phyloP scores from a whole-genome alignment of 1,140 invertebrate genomes.

The Coelopa frigida region DNA sequence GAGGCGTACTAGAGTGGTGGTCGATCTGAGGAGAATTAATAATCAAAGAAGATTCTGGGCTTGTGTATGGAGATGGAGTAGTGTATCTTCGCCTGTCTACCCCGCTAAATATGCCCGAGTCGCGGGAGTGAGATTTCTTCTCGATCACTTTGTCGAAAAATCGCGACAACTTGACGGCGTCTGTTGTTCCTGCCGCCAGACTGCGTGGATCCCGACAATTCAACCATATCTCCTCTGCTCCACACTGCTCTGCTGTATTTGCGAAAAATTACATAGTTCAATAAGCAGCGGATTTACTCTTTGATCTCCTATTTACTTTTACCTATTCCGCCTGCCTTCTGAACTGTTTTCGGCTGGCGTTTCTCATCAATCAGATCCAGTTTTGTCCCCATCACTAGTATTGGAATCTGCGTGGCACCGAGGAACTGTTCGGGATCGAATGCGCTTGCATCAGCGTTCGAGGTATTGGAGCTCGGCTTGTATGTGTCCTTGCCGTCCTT shows the following conservation, averaged over 20 bases:
- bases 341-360: conserved; percentile 55
- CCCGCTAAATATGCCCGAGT: conserved; percentile 47
- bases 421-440: conserved; percentile 90
- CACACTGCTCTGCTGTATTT: conserved; percentile 77
- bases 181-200: conserved; percentile 84
- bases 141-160: conserved; percentile 93
- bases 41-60: not conserved
- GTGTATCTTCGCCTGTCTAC: conserved; percentile 28
- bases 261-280: not conserved
- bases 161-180: conserved; percentile 81
- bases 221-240: conserved; percentile 87
- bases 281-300: not conserved
- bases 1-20: not conserved
- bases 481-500: conserved; percentile 56
- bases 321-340: conserved; percentile 58
- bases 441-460: conserved; percentile 50
- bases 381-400: conserved; percentile 90
- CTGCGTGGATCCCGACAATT: conserved; percentile 74
- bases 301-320: conserved; percentile 8
- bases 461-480: conserved; percentile 19
- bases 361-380: conserved; percentile 72
- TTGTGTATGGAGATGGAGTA: conserved; percentile 4
- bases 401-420: conserved; percentile 75
- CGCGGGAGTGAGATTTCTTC: conserved; percentile 55
- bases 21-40: not conserved